phyloP scores from a whole-genome alignment of 2,797 vertebrate genomes.

The Anolis apletophallus region DNA sequence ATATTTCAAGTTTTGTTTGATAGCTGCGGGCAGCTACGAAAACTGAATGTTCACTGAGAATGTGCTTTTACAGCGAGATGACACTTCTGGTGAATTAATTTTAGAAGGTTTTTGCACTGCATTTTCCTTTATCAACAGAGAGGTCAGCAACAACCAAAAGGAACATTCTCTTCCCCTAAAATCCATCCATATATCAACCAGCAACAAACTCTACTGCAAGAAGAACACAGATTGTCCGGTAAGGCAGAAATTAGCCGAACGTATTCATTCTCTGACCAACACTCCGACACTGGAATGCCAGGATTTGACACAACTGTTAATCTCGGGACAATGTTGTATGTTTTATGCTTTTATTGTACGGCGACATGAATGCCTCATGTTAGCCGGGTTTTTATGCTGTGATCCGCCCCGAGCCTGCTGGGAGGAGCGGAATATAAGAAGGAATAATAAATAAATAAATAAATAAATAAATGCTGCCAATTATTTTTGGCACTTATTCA shows the following conservation, averaged over 20 bases:
- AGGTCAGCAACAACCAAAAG: background rate
- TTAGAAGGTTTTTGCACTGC: background rate
- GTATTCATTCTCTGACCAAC: too few relatives aligned
- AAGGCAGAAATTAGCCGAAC: too few relatives aligned
- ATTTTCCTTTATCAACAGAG: background rate
- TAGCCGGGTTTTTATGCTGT: too few relatives aligned
- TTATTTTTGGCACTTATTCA: constrained; percentile 1
- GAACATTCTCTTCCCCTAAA: background rate
- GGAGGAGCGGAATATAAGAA: too few relatives aligned
- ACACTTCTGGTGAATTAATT: constrained; percentile 5
- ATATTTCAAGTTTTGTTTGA: constrained; percentile 20
- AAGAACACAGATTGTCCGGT: background rate
- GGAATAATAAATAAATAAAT: too few relatives aligned
- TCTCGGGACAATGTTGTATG: too few relatives aligned
- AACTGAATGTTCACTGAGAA: background rate
- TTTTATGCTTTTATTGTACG: too few relatives aligned
- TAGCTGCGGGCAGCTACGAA: background rate
- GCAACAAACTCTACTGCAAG: background rate
- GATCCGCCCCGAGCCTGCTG: too few relatives aligned
- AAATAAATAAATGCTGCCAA: background rate
- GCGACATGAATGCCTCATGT: too few relatives aligned
- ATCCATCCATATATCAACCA: background rate
- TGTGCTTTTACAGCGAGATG: background rate
- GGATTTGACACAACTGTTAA: too few relatives aligned
- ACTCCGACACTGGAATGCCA: too few relatives aligned